Evolutionary conservation across 1,140 invertebrate species (phyloP).

Genomic region (Conus betulinus): DNA sequence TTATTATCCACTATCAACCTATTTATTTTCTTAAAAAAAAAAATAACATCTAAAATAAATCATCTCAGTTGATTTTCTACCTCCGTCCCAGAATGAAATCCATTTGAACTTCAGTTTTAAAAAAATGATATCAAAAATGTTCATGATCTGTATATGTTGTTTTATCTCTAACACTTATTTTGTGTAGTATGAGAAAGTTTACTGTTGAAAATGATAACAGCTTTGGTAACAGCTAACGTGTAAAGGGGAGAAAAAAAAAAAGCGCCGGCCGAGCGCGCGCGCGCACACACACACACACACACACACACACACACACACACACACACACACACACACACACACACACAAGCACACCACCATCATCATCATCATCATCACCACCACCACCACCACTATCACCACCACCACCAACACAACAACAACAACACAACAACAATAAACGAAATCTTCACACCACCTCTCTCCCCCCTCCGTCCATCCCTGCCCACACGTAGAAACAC

Average conservation of each 20-base stretch:
- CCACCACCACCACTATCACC: too few relatives aligned
- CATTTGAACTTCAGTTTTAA: neutral
- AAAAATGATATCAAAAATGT: neutral
- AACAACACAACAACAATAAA: too few relatives aligned
- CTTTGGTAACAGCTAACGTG: neutral
- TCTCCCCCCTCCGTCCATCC: too few relatives aligned
- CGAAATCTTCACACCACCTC: too few relatives aligned
- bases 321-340: conserved; percentile 1
- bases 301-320: conserved; percentile 6
- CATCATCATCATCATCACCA: too few relatives aligned
- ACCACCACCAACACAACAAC: too few relatives aligned
- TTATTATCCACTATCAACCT: neutral
- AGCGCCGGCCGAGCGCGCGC: neutral
- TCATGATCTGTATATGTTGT: neutral
- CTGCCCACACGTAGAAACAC: too few relatives aligned
- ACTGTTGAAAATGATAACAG: neutral
- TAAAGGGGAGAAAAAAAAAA: neutral
- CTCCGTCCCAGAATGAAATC: conserved; percentile 2
- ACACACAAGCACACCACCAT: too few relatives aligned
- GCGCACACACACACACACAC: neutral
- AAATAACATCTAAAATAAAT: neutral
- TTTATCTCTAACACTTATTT: neutral
- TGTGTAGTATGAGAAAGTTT: neutral
- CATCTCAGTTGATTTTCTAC: neutral
- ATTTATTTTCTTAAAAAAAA: neutral